A percentile compares a stretch with the other conserved stretches of the same genome.
Evolutionary conservation across 2,797 vertebrate genomes (phyloP).

Genomic region (Mastacembelus armatus): DNA sequence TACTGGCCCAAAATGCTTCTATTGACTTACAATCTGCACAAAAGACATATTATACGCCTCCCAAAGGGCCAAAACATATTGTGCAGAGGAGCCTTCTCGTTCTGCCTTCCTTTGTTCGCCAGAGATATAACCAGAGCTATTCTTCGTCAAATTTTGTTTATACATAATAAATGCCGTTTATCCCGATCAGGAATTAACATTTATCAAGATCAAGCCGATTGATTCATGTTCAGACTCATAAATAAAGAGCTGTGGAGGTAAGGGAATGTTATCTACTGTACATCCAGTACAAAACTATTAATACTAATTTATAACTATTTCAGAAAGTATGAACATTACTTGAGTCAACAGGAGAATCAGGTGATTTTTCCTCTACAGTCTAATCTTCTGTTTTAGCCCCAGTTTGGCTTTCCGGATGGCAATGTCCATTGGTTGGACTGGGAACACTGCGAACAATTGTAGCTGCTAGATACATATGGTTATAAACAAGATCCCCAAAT

Average conservation of each 20-base stretch:
- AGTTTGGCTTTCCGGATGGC: no score
- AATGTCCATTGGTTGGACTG: no score
- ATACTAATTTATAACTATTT: neutral
- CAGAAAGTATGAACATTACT: conserved; percentile 2
- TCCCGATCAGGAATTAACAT: conserved; percentile 48
- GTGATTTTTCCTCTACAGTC: no score
- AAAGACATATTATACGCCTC: conserved; percentile 58
- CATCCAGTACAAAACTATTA: neutral
- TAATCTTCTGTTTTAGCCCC: no score
- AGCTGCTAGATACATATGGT: no score
- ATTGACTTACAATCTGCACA: conserved; percentile 62
- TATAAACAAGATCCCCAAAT: no score
- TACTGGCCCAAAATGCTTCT: conserved; percentile 70
- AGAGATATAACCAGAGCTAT: conserved; percentile 54
- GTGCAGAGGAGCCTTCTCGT: conserved; percentile 49
- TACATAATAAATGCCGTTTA: conserved; percentile 61
- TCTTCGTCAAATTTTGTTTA: conserved; percentile 59
- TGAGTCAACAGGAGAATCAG: no score
- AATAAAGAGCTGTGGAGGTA: conserved; percentile 17
- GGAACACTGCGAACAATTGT: no score
- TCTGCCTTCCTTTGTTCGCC: conserved; percentile 40
- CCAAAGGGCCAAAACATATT: conserved; percentile 57
- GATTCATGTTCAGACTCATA: conserved; percentile 41
- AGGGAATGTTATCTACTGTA: neutral
- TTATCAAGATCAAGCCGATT: conserved; percentile 33